These are phyloP conservation scores for Neodon shergylaensis DNA, from an alignment of 2,113 vertebrate genomes.

Conservation along the genomic window DNA sequence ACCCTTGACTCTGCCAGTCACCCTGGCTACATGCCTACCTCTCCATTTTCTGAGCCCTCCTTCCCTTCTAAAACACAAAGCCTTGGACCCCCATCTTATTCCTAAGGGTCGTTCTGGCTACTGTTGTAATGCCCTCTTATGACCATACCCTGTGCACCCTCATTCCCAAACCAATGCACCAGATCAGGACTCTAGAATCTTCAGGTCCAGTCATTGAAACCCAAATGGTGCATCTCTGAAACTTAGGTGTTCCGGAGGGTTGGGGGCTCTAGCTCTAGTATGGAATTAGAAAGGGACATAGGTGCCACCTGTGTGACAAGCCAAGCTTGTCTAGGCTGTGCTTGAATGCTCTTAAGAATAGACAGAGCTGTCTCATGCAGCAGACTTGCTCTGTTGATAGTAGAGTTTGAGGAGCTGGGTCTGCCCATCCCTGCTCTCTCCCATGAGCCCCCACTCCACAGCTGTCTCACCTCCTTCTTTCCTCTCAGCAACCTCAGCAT, in stretches of 20 bases:
- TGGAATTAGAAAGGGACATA: neutral
- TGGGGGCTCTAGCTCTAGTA: neutral
- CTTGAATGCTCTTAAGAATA: neutral
- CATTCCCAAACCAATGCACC: accelerated
- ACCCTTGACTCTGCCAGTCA: neutral
- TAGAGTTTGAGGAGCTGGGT: neutral
- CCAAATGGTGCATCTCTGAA: neutral
- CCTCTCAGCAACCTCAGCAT: slow-evolving; percentile 46
- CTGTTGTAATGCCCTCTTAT: neutral
- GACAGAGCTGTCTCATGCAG: too few species aligned
- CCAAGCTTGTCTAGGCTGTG: neutral
- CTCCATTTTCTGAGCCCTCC: neutral
- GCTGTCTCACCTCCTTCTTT: neutral
- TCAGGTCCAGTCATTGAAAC: neutral
- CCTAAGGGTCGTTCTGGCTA: neutral
- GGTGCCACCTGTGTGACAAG: neutral
- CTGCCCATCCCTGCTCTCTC: neutral
- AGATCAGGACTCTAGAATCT: neutral
- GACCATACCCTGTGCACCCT: accelerated
- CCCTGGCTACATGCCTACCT: neutral
- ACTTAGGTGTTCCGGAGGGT: neutral
- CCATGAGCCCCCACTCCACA: neutral
- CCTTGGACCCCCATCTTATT: neutral
- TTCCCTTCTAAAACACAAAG: neutral
- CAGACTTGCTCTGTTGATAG: neutral